phyloP scores from a whole-genome alignment of 1,140 invertebrate species.

The Phthorimaea operculella region DNA sequence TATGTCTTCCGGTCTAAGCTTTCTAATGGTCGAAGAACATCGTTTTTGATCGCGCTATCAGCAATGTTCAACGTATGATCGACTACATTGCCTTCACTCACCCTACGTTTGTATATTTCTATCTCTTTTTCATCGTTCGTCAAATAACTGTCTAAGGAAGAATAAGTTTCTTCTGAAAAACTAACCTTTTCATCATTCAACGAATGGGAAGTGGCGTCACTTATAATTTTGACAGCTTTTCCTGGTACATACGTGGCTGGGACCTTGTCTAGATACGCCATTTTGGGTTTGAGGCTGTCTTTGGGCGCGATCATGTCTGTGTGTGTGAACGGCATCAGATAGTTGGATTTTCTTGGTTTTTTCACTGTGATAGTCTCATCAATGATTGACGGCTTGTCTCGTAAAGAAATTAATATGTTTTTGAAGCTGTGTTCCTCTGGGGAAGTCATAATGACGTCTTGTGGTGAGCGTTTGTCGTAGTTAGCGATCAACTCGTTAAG shows the following conservation, averaged over 20 bases:
- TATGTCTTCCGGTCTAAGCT: slow-evolving; percentile 46
- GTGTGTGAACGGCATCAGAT: slow-evolving; percentile 34
- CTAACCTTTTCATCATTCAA: slow-evolving; percentile 65
- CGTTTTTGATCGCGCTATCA: slow-evolving; percentile 36
- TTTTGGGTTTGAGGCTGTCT: slow-evolving; percentile 39
- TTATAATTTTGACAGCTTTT: slow-evolving; percentile 56
- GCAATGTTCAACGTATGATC: slow-evolving; percentile 17
- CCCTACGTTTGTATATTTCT: slow-evolving; percentile 38
- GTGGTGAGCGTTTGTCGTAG: slow-evolving; percentile 49
- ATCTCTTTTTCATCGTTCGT: slow-evolving; percentile 39
- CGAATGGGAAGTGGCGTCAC: slow-evolving; percentile 37
- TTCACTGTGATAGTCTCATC: slow-evolving; percentile 53
- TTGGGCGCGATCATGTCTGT: slow-evolving; percentile 47
- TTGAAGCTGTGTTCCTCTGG: slow-evolving; percentile 56
- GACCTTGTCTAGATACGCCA: slow-evolving; percentile 50
- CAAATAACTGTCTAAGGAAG: slow-evolving; percentile 48
- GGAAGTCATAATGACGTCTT: slow-evolving; percentile 48
- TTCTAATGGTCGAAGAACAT: slow-evolving; percentile 51
- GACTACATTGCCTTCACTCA: slow-evolving; percentile 51
- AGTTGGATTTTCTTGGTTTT: slow-evolving; percentile 40
- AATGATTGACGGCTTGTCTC: slow-evolving; percentile 47
- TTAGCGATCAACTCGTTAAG: slow-evolving; percentile 36
- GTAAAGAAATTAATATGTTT: slow-evolving; percentile 53
- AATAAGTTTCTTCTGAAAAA: slow-evolving; percentile 31
- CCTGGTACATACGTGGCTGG: slow-evolving; percentile 46